A percentile compares a stretch with the other conserved stretches of the same genome.
Evolutionary conservation across 2,113 vertebrate genomes (phyloP).

Genomic region (Syrmaticus mikado): DNA sequence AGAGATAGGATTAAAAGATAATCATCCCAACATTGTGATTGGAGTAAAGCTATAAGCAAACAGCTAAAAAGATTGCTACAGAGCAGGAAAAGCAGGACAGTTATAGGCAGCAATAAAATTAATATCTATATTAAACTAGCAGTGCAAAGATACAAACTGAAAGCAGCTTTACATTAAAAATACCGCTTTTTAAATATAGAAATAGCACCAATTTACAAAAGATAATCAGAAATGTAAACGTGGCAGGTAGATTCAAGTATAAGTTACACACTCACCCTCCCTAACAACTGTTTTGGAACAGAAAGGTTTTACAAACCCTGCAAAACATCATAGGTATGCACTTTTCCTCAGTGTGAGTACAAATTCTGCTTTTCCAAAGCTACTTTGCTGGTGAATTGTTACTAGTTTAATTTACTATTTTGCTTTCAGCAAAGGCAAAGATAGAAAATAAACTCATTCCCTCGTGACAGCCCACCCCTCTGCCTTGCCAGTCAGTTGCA

Average conservation of each 20-base stretch:
- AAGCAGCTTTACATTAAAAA: slow-evolving; percentile 82
- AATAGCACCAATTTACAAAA: slow-evolving; percentile 83
- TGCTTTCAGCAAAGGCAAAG: slow-evolving; percentile 12
- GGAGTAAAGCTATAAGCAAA: slow-evolving; percentile 53
- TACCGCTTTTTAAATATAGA: slow-evolving; percentile 79
- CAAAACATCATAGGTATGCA: slow-evolving; percentile 19
- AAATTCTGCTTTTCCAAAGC: slow-evolving; percentile 48
- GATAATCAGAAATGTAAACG: slow-evolving; percentile 83
- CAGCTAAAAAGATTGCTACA: slow-evolving; percentile 48
- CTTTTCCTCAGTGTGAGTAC: slow-evolving; percentile 52
- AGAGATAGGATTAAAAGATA: slow-evolving; percentile 58
- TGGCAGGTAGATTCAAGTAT: slow-evolving; percentile 86
- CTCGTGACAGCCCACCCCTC: background rate
- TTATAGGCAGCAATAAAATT: slow-evolving; percentile 75
- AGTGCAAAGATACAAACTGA: slow-evolving; percentile 81
- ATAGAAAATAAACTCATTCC: background rate
- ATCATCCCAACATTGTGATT: slow-evolving; percentile 47
- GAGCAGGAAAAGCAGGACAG: slow-evolving; percentile 54
- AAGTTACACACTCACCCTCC: slow-evolving; percentile 66
- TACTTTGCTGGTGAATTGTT: background rate
- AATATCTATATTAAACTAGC: slow-evolving; percentile 79
- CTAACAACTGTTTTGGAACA: slow-evolving; percentile 70
- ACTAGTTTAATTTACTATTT: background rate
- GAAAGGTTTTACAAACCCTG: slow-evolving; percentile 71
- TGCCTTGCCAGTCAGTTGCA: background rate